Conservation (phyloP, 2,797 vertebrate genomes). For the Sardinella longiceps region DNA sequence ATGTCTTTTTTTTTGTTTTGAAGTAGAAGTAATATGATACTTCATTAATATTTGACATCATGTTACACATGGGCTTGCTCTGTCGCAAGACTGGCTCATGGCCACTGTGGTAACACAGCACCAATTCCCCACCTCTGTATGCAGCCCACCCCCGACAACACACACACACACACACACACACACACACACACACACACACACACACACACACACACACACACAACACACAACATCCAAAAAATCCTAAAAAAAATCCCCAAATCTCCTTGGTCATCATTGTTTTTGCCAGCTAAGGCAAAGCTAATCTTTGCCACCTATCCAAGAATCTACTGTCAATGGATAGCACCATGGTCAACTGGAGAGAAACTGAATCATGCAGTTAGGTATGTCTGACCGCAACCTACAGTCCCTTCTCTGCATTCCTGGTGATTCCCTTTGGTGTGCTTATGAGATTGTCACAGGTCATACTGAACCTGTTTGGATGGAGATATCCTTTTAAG, state of each 20-base stretch:
- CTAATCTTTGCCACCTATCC: constrained; percentile 55
- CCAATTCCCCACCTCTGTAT: background rate
- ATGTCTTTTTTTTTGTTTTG: constrained; percentile 48
- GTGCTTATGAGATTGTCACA: background rate
- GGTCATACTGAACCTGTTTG: background rate
- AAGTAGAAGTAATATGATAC: constrained; percentile 65
- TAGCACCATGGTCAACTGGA: constrained; percentile 65
- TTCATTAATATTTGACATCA: constrained; percentile 71
- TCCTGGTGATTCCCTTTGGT: background rate
- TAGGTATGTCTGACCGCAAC: background rate
- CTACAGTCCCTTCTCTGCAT: background rate
- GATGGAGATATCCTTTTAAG: background rate
- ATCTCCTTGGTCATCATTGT: constrained; percentile 62
- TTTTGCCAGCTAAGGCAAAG: background rate
- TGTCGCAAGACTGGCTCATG: constrained; percentile 56
- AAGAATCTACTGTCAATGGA: constrained; percentile 71
- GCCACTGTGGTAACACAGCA: constrained; percentile 61
- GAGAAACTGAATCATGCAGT: constrained; percentile 63
- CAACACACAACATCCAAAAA: background rate
- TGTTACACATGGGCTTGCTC: constrained; percentile 55
- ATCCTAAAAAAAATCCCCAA: too few relatives aligned
- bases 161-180: background rate
- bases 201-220: background rate
- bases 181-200: background rate
- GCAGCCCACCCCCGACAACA: background rate